Base-by-base conservation (phyloP, 2,888 invertebrate species). In the Miltochrista miniata region DNA sequence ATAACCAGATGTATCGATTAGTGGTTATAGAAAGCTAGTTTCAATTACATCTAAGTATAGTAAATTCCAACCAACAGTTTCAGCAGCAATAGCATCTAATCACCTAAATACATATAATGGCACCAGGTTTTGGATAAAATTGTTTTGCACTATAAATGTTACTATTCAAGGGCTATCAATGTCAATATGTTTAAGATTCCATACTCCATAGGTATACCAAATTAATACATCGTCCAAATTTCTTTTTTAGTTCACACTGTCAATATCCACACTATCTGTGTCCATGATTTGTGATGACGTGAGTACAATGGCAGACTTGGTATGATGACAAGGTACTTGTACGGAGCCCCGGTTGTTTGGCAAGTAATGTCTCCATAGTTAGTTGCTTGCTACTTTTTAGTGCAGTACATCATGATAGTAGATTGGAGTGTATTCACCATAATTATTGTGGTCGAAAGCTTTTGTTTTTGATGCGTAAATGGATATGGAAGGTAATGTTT, bases 251-350 rank as follows among this genome's bases (percentile, higher is more conserved):
- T 58, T 47, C 52, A 49, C 64, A 56, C 44, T 52, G 55, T 50
- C 54, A 60, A 61, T 58, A 59, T 36, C 36, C 49, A 60, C 57
- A 68, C 57, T 49, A 54, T 51, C 45, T 41, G 52, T 56, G 59
- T 18, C 14, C 49, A 67, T 69, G 70, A 69, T 69, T 69, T 69
- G 65, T 64, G 59, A 31, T 54, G 56, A 57, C 59, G 45, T 30
- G 37, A 18, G 52, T 49, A 63, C 65, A 69, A 70, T 65, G 68
- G 59, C 36, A 44, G 33, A 43, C 44, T 49, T 62, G 58, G 59
- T 62, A 62, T 70, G 65, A 60, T 60, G 61, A 52, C 45, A 58
- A 53, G 45, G 47, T 70, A 68, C 66, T 70, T 52, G 42, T 64
- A 54, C 52, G 45, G 38, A 51, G 35, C 48, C 33, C 48, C 45